Evolutionary conservation across 2,113 vertebrate genomes (phyloP), one percentile per base, ranked within the genome.

Genomic region (Poecilia latipinna): DNA sequence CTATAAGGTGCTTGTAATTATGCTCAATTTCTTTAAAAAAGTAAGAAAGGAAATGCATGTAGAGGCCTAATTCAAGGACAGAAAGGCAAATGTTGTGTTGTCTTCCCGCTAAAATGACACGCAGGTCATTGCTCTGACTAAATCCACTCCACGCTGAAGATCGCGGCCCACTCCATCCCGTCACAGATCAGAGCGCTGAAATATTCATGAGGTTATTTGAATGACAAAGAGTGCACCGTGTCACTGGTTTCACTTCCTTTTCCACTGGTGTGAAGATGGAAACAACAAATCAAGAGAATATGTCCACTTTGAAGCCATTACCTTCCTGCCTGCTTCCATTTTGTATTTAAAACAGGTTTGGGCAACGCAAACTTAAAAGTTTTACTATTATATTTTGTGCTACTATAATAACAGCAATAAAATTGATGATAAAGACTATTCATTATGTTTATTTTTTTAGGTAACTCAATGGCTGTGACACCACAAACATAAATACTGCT

Each of bases 171-270:
- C 79, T 80, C 78, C 72, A 71, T 65, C 78, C 72, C 48, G 91
- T 90, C 89, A 75, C 44, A 81, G 62, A 88, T 74, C 67, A 64
- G 39, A 74, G 39, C 7, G 26, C 78, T 91, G 86, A 94, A 93
- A 92, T 93, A 94, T 93, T 93, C 89, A 94, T 91, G 84, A 91
- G 86, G 79, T 84, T 78, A 91, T 93, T 78, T 91, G 87, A 90
- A 93, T 93, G 92, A 91, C 89, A 70, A 71, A 37, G 63, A 77
- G 1, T 2, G 78, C 62, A 72, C 63, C 79, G 72, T 70, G 74
- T 70, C 82, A 63, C 80, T 3, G 1, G 62, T 77, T 51, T 44
- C 12, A 60, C 72, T 69, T 79, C 70, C 67, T 68, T 69, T 65
- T 32, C 63, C 24, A 29, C 22, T 8, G 65, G 65, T 28, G 63